phyloP scores from a whole-genome alignment of 1,140 invertebrate genomes.

The Drosophila arawakana region DNA sequence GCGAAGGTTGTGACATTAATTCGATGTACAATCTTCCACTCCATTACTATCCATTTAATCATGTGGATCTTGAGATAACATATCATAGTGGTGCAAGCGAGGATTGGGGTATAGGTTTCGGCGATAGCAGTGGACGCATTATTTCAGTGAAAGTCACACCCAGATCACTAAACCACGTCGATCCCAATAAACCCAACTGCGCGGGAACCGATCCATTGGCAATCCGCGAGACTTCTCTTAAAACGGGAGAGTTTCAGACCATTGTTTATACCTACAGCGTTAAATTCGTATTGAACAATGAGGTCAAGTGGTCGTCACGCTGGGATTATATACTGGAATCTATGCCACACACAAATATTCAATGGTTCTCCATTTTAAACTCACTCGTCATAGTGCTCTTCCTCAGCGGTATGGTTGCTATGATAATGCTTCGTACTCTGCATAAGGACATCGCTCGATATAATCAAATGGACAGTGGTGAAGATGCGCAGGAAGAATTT shows the following conservation, averaged over 20 bases:
- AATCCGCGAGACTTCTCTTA: conserved; percentile 87
- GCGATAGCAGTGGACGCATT: conserved; percentile 94
- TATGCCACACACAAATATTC: conserved; percentile 99
- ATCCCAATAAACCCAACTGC: conserved; percentile 86
- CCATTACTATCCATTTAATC: conserved; percentile 97
- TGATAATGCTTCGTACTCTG: conserved; percentile 98
- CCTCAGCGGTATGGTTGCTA: conserved; percentile 99
- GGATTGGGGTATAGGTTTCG: conserved; percentile 92
- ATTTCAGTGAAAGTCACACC: conserved; percentile 92
- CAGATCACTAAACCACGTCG: conserved; percentile 90
- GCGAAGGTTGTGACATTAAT: conserved; percentile 84
- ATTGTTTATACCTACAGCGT: conserved; percentile 96
- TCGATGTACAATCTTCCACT: conserved; percentile 87
- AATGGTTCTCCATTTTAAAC: conserved; percentile 98
- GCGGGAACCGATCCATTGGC: conserved; percentile 87
- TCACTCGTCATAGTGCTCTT: conserved; percentile 95
- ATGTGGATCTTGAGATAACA: conserved; percentile 96
- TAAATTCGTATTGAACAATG: conserved; percentile 91
- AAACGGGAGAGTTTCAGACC: conserved; percentile 86
- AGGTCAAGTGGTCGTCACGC: conserved; percentile 98
- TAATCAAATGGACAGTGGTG: conserved; percentile 97
- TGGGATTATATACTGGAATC: conserved; percentile 99
- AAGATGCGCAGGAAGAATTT: conserved; percentile 99
- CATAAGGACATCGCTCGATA: conserved; percentile 99
- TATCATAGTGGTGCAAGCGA: conserved; percentile 95